Evolutionary conservation across 30 jellyfish, hydroid and myxozoan genomes (phyloP).

Genomic region (Turritopsis dohrnii): DNA sequence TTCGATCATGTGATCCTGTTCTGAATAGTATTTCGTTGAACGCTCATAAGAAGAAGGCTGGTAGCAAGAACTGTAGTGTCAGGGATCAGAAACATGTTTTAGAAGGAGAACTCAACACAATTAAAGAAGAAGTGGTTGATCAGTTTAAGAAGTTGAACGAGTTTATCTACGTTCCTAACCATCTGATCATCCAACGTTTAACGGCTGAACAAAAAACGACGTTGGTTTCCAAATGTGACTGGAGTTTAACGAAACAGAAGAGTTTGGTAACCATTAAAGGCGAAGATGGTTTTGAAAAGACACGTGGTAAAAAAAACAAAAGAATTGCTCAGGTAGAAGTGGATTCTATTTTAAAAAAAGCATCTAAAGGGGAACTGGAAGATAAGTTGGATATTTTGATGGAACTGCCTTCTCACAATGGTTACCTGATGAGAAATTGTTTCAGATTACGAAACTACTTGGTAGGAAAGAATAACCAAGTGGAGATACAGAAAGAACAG

Average conservation of each 20-base stretch:
- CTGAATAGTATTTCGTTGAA: background rate
- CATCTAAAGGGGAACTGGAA: background rate
- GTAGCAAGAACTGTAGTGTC: background rate
- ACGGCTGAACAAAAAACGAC: constrained; percentile 17
- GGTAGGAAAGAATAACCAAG: background rate
- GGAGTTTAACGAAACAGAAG: background rate
- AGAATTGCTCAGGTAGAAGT: constrained; percentile 6
- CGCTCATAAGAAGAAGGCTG: constrained; percentile 10
- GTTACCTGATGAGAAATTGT: constrained; percentile 26
- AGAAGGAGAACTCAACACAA: constrained; percentile 5
- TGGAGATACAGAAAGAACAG: constrained; percentile 18
- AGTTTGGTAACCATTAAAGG: background rate
- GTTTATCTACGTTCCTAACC: constrained; percentile 11
- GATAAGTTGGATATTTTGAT: background rate
- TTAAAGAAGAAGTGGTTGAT: constrained; percentile 5
- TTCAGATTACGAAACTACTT: background rate
- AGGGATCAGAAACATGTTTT: background rate
- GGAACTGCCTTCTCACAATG: constrained; percentile 28
- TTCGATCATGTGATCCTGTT: constrained; percentile 23
- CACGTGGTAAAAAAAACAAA: constrained; percentile 3
- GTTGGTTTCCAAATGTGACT: constrained; percentile 1
- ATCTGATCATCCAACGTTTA: constrained; percentile 13
- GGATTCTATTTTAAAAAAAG: background rate
- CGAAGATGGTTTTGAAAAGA: constrained; percentile 3
- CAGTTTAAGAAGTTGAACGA: constrained; percentile 25